Base-by-base conservation (phyloP, 2,797 vertebrate genomes). In the Falco peregrinus region DNA sequence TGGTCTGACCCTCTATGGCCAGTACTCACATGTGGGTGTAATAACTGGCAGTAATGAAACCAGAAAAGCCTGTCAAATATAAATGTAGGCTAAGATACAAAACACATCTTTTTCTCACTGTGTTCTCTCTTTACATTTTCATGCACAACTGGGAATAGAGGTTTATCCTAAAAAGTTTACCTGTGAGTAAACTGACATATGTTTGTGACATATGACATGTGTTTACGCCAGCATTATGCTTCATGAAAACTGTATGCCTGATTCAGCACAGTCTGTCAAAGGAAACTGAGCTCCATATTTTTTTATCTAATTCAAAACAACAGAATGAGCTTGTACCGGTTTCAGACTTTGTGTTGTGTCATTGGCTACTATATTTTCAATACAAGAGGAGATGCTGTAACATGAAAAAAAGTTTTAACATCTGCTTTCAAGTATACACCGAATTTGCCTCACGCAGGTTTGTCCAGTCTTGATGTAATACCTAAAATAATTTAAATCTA, bases 181-280 rank as follows among this genome's bases (percentile, higher is more conserved):
- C 96, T 97, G 92, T 95, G 93, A 95, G 94, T 97, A 96, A 96
- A 95, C 88, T 95, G 91, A 87, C 95, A 96, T 97, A 91, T 94
- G 95, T 96, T 96, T 94, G 68, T 92, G 95, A 91, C 96, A 94
- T 95, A 96, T 92, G 95, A 97, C 77, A 91, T 81, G 74, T 95
- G 96, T 97, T 96, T 96, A 93, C 6, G 1, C 71, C 37, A 92
- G 92, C 78, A 51, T 91, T 94, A 94, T 95, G 92, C 84, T 95
- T 96, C 84, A 78, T 81, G 89, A 96, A 80, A 94, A 92, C 87
- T 89, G 82, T 71, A 47, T 94, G 89, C 84, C 54, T 95, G 75
- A 80, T 96, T 89, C 87, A 93, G 81, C 87, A 91, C 33, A 53
- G 48, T 85, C 91, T 96, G 94, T 77, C 94, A 96, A 91, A 80